Conservation (phyloP, 2,888 invertebrate genomes). For the Melieria omissa region DNA sequence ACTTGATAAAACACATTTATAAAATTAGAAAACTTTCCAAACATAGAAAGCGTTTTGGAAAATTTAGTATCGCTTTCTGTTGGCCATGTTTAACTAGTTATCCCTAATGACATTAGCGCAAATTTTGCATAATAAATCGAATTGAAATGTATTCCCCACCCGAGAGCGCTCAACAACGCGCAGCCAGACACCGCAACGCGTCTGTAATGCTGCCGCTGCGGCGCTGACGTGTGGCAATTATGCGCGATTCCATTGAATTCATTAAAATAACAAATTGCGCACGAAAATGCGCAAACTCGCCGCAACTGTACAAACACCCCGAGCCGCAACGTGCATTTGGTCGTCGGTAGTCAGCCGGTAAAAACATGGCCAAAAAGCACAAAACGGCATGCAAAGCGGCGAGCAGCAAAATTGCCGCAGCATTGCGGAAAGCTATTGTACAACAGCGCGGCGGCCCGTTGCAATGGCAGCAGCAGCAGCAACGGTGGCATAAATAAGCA, state of each 20-base stretch:
- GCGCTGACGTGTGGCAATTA: background rate
- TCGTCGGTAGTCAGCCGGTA: background rate
- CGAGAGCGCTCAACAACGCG: no score
- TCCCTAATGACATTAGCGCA: no score
- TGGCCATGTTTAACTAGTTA: no score
- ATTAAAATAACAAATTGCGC: constrained; percentile 34
- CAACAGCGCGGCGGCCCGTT: constrained; percentile 1
- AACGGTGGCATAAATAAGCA: constrained; percentile 34
- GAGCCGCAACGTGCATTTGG: no score
- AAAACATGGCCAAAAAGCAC: background rate
- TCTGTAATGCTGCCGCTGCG: background rate
- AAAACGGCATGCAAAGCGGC: background rate
- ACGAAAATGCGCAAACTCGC: constrained; percentile 13
- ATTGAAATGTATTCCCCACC: no score
- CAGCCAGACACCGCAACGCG: no score
- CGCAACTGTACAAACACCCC: no score
- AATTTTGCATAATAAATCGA: no score
- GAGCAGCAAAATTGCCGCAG: background rate
- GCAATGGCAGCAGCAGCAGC: constrained; percentile 19
- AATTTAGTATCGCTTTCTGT: no score
- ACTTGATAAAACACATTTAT: no score
- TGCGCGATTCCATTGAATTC: constrained; percentile 23
- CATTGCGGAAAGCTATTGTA: background rate
- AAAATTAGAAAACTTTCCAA: no score
- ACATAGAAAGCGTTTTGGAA: no score